A percentile compares a stretch with the other conserved stretches of the same genome.
Conservation (phyloP, 2,797 vertebrate genomes). For the Darevskia nairensis region DNA sequence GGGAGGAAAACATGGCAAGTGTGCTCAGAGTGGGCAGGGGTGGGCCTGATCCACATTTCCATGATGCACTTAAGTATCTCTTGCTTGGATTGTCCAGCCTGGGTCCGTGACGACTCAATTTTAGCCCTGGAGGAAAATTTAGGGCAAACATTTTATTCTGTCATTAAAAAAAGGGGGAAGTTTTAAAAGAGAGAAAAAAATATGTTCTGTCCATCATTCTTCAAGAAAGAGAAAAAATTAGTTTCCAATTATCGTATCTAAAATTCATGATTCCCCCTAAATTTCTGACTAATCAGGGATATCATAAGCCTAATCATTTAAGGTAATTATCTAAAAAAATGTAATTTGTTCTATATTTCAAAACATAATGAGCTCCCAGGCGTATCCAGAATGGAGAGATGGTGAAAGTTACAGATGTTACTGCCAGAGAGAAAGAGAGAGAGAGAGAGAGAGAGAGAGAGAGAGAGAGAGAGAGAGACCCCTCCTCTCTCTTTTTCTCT, state of each 20-base stretch:
- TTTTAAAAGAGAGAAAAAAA: neutral
- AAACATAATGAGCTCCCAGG: constrained; percentile 42
- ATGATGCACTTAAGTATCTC: neutral
- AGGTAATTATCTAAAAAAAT: constrained; percentile 42
- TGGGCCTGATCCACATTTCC: neutral
- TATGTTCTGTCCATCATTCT: neutral
- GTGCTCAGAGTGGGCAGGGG: too few relatives aligned
- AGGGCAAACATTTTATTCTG: neutral
- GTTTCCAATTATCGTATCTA: constrained; percentile 31
- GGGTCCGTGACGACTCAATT: neutral
- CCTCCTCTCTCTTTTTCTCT: too few relatives aligned
- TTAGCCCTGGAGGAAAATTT: neutral
- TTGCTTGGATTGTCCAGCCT: neutral
- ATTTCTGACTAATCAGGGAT: constrained; percentile 41
- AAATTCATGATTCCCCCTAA: constrained; percentile 32
- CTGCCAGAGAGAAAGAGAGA: neutral
- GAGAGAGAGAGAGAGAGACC: neutral
- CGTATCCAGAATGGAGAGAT: neutral
- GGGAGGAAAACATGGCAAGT: too few relatives aligned
- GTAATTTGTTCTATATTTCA: constrained; percentile 44
- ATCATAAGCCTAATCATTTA: constrained; percentile 45
- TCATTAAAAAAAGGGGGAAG: too few relatives aligned
- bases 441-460: neutral
- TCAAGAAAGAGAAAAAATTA: constrained; percentile 5
- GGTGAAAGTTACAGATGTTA: constrained; percentile 17